Conservation (phyloP, 2,797 vertebrate species). For the Schizopygopsis pylzovi region DNA sequence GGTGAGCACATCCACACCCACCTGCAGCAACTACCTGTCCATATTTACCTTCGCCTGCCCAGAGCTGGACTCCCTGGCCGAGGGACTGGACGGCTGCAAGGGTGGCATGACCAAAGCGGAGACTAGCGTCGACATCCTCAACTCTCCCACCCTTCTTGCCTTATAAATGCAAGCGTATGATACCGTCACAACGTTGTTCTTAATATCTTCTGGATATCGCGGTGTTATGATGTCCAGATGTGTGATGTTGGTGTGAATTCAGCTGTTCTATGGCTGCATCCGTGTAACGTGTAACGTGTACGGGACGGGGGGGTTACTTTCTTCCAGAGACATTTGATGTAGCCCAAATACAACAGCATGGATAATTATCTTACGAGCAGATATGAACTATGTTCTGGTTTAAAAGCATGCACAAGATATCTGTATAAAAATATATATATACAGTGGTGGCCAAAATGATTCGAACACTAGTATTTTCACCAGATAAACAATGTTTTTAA, state of each 20-base stretch:
- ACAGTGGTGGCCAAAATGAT: no score
- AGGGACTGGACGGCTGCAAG: conserved; percentile 86
- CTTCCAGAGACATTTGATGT: conserved; percentile 87
- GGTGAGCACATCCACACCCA: conserved; percentile 91
- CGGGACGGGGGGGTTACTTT: conserved; percentile 73
- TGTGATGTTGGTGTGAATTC: conserved; percentile 70
- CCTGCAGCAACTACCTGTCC: conserved; percentile 91
- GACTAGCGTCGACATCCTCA: conserved; percentile 91
- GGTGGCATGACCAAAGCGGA: conserved; percentile 89
- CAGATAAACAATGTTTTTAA: no score
- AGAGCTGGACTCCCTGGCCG: conserved; percentile 89
- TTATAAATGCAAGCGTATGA: conserved; percentile 79
- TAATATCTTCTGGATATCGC: conserved; percentile 65
- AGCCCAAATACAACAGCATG: conserved; percentile 89
- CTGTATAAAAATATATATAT: conserved; percentile 52
- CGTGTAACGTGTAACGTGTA: conserved; percentile 65
- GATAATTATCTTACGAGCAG: conserved; percentile 83
- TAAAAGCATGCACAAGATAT: conserved; percentile 90
- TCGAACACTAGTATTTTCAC: no score
- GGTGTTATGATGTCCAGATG: conserved; percentile 66
- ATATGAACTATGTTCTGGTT: conserved; percentile 82
- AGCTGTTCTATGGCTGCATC: conserved; percentile 65
- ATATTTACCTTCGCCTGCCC: conserved; percentile 95
- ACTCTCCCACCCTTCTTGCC: conserved; percentile 96
- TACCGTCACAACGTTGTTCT: conserved; percentile 59